These are phyloP conservation scores for Chaetura pelagica DNA, from an alignment of 2,113 vertebrate genomes.

Conservation along the genomic window DNA sequence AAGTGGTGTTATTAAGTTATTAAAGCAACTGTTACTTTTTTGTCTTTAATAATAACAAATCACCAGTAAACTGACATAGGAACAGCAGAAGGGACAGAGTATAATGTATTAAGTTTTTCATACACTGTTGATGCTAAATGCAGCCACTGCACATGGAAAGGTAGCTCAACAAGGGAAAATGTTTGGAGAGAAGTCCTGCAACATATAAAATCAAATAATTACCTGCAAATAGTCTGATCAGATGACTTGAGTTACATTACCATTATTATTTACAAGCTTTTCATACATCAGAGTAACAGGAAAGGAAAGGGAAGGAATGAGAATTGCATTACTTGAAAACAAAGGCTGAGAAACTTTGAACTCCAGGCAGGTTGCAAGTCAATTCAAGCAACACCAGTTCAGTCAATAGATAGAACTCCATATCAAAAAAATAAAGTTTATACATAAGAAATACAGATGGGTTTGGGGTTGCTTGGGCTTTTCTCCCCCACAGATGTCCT, in stretches of 20 bases:
- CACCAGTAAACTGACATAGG: neutral
- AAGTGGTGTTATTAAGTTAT: neutral
- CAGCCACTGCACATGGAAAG: neutral
- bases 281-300: neutral
- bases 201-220: conserved; percentile 53
- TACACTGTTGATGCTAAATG: neutral
- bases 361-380: neutral
- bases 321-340: neutral
- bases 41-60: conserved; percentile 10
- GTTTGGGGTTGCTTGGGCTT: neutral
- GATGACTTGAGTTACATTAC: neutral
- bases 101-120: neutral
- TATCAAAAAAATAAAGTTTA: neutral
- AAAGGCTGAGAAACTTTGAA: neutral
- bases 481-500: neutral
- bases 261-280: neutral
- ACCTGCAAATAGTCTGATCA: neutral
- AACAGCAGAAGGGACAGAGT: neutral
- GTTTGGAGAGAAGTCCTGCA: neutral
- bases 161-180: neutral
- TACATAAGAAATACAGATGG: neutral
- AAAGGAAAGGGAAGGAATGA: neutral
- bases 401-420: neutral
- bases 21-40: neutral
- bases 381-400: neutral